Evolutionary conservation across 2,113 vertebrate genomes (phyloP).

Genomic region (Megalops atlanticus): DNA sequence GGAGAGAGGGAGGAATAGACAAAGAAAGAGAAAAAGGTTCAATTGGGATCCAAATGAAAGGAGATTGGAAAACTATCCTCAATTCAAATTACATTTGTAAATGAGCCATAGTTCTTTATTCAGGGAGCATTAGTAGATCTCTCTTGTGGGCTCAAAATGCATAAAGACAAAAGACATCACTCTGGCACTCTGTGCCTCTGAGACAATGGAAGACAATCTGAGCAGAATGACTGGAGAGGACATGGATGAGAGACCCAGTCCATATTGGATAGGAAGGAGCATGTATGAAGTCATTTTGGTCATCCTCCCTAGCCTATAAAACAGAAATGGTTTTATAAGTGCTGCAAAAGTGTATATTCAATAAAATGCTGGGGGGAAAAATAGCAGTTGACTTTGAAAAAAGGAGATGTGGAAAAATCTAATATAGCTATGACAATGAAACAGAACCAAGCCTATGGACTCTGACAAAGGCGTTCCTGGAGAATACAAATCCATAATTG

Average conservation of each 20-base stretch:
- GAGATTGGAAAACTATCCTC: slow-evolving; percentile 83
- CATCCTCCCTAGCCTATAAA: background rate
- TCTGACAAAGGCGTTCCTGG: background rate
- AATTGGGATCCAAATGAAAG: slow-evolving; percentile 82
- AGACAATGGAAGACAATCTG: slow-evolving; percentile 18
- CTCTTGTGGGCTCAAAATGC: slow-evolving; percentile 47
- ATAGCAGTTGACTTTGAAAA: background rate
- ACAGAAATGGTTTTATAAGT: background rate
- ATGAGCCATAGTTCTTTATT: slow-evolving; percentile 82
- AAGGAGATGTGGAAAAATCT: background rate
- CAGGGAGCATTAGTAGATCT: slow-evolving; percentile 73
- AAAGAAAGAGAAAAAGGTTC: slow-evolving; percentile 67
- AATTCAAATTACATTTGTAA: slow-evolving; percentile 91
- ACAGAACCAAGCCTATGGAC: background rate
- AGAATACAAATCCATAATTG: slow-evolving; percentile 6
- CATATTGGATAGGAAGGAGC: slow-evolving; percentile 19
- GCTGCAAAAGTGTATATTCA: background rate
- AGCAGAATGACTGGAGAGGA: slow-evolving; percentile 26
- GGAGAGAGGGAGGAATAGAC: slow-evolving; percentile 38
- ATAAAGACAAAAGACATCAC: slow-evolving; percentile 32
- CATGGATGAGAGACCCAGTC: slow-evolving; percentile 13
- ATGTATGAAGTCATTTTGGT: slow-evolving; percentile 23
- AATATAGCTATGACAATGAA: slow-evolving; percentile 1
- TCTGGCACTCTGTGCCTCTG: background rate
- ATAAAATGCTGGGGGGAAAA: background rate